phyloP scores from a whole-genome alignment of 2,888 invertebrate species.

The Oscheius onirici region DNA sequence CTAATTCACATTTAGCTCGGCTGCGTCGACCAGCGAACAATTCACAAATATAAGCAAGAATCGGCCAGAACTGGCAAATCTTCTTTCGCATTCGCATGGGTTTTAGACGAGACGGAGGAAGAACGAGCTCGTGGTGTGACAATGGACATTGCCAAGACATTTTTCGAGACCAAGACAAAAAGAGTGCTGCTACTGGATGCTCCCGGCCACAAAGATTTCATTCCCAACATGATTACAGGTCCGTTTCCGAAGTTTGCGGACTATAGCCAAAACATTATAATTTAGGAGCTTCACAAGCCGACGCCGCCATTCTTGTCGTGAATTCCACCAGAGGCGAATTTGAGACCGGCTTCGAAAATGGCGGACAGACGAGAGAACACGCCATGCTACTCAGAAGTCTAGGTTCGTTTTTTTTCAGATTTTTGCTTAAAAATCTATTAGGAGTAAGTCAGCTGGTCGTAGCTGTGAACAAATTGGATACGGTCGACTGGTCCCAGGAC shows the following conservation, averaged over 20 bases:
- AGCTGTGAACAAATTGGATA: constrained; percentile 96
- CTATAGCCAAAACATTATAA: neutral
- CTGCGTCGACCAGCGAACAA: constrained; percentile 86
- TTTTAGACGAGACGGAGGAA: constrained; percentile 96
- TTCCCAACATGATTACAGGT: constrained; percentile 96
- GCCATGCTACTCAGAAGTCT: constrained; percentile 87
- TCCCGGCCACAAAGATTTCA: constrained; percentile 98
- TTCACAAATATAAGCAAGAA: constrained; percentile 97
- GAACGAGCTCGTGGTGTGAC: constrained; percentile 92
- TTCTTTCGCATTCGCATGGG: constrained; percentile 90
- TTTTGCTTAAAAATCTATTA: constrained; percentile 68
- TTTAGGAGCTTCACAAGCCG: constrained; percentile 92
- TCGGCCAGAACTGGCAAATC: constrained; percentile 96
- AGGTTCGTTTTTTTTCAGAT: constrained; percentile 73
- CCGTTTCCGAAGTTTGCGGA: no score
- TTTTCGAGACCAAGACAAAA: constrained; percentile 62
- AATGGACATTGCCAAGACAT: constrained; percentile 89
- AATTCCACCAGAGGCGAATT: constrained; percentile 94
- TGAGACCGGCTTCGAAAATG: constrained; percentile 96
- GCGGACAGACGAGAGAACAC: constrained; percentile 97
- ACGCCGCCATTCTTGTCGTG: constrained; percentile 93
- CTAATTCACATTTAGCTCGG: constrained; percentile 72
- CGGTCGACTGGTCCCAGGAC: constrained; percentile 88
- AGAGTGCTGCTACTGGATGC: constrained; percentile 83
- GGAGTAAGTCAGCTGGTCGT: constrained; percentile 94